A percentile compares a stretch with the other conserved stretches of the same genome.
These are phyloP conservation scores for Amia ocellicauda DNA, from an alignment of 2,113 vertebrate genomes.

Conservation along the genomic window DNA sequence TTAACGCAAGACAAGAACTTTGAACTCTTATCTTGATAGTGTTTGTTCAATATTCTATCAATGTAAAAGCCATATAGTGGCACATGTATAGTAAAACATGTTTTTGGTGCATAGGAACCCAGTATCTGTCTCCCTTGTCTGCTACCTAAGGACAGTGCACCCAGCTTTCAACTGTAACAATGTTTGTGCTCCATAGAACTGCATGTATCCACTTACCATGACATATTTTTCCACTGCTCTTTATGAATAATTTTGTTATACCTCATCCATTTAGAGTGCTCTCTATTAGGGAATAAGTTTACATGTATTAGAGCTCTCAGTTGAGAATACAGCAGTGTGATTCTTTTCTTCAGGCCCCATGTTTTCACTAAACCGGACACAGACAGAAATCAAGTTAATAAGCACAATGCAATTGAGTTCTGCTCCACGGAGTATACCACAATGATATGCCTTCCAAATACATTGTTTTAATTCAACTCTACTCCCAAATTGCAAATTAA, in stretches of 20 bases:
- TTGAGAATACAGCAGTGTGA: constrained; percentile 43
- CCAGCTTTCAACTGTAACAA: constrained; percentile 60
- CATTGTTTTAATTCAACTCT: too few species aligned
- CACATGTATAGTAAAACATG: neutral
- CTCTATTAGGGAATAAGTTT: constrained; percentile 65
- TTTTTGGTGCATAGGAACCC: constrained; percentile 1
- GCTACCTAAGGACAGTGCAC: constrained; percentile 60
- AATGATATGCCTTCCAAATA: neutral
- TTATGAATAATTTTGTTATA: constrained; percentile 81
- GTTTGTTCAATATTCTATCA: constrained; percentile 13
- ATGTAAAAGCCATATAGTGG: neutral
- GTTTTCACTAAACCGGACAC: too few species aligned
- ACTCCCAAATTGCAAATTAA: too few species aligned
- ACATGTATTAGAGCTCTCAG: constrained; percentile 65
- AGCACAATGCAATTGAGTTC: too few species aligned
- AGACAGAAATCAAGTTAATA: too few species aligned
- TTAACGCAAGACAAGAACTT: constrained; percentile 14
- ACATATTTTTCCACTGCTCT: constrained; percentile 65
- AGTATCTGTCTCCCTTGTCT: constrained; percentile 39
- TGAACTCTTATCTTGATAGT: neutral
- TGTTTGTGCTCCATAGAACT: constrained; percentile 67
- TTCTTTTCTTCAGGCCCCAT: neutral
- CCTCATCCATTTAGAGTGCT: constrained; percentile 69
- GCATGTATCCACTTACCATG: constrained; percentile 69
- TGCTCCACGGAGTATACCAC: neutral